Percentiles rank a stretch among this genome's conserved stretches.
phyloP scores from a whole-genome alignment of 2,888 invertebrate species.

The Gisinianus flammeolus region DNA sequence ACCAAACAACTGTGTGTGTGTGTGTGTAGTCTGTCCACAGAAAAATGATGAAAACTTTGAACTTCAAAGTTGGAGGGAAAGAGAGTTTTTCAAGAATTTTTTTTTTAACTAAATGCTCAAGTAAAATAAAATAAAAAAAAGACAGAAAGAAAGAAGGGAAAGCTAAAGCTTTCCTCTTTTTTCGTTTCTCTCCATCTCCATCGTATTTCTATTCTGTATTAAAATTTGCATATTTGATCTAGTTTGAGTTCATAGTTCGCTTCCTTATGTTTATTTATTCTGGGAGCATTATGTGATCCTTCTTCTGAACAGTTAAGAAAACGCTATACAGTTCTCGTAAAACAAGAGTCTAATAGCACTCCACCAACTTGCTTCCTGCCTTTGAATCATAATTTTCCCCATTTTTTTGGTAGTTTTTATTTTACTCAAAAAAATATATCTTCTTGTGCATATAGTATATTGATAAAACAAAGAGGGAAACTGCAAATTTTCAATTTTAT shows the following conservation, averaged over 20 bases:
- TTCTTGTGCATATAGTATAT: not conserved
- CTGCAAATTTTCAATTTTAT: not conserved
- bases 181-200: not conserved
- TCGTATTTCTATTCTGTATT: not conserved
- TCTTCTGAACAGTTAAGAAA: not conserved
- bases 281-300: not conserved
- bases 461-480: not conserved
- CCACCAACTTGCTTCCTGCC: not conserved
- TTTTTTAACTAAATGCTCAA: conserved; percentile 2
- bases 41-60: conserved; percentile 26
- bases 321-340: not conserved
- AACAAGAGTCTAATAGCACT: not conserved
- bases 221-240: conserved; percentile 15
- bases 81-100: not conserved
- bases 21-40: conserved; percentile 7
- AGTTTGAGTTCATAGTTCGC: conserved; percentile 5
- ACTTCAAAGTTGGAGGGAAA: conserved; percentile 9
- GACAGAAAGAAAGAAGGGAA: not conserved
- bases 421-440: not conserved
- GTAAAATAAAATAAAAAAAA: not conserved
- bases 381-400: not conserved
- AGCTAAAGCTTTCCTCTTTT: conserved; percentile 1
- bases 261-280: conserved; percentile 14
- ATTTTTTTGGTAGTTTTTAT: no score
- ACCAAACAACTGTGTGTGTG: no score